Percentiles rank a stretch among this genome's conserved stretches.
These are phyloP conservation scores for Cerastis rubricosa DNA, from an alignment of 2,888 invertebrate genomes.

Conservation along the genomic window DNA sequence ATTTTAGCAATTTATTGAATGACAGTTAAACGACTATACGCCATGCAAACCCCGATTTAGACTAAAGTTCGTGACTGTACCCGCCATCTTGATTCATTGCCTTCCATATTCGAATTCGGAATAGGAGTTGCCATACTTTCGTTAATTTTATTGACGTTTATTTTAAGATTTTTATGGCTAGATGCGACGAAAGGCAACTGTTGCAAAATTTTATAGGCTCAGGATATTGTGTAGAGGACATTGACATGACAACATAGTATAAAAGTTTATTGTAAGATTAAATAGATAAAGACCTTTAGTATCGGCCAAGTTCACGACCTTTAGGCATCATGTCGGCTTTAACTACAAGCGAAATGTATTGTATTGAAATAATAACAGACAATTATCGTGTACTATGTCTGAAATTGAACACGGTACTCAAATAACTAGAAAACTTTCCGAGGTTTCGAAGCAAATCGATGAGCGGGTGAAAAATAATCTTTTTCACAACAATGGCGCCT, in stretches of 20 bases:
- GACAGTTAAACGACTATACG: conserved; percentile 44
- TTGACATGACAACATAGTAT: background rate
- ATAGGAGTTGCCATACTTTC: conserved; percentile 50
- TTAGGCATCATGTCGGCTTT: background rate
- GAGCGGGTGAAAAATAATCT: conserved; percentile 44
- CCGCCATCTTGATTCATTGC: conserved; percentile 43
- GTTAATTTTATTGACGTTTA: conserved; percentile 54
- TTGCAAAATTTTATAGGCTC: conserved; percentile 9
- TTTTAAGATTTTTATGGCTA: conserved; percentile 48
- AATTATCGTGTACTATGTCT: conserved; percentile 14
- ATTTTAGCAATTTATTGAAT: conserved; percentile 43
- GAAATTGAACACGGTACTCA: conserved; percentile 31
- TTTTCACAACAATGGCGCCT: conserved; percentile 49
- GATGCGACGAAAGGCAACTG: background rate
- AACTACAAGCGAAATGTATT: background rate
- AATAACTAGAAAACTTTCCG: conserved; percentile 39
- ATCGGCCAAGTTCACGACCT: conserved; percentile 50
- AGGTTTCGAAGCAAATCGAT: conserved; percentile 29
- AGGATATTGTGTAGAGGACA: conserved; percentile 1
- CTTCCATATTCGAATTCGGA: conserved; percentile 47
- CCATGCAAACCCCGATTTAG: conserved; percentile 62
- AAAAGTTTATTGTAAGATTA: conserved; percentile 6
- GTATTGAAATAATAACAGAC: conserved; percentile 5
- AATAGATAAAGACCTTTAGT: conserved; percentile 18
- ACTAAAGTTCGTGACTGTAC: conserved; percentile 60